Conservation (phyloP, 2,888 invertebrate genomes). For the Perithous albicinctus region DNA sequence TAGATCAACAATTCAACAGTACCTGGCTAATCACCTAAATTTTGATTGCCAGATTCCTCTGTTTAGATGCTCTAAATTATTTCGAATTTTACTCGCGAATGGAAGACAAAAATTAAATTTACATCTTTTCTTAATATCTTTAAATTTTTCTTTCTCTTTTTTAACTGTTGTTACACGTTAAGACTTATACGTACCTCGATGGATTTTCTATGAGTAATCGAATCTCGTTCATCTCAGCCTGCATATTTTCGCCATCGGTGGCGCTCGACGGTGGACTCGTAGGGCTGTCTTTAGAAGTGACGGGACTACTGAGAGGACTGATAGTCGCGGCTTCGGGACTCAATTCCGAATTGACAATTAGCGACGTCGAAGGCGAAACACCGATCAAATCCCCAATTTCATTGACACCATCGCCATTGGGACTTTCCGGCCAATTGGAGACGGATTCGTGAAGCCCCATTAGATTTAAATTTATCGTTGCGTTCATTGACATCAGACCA, state of each 20-base stretch:
- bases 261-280: constrained; percentile 79
- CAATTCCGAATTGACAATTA: constrained; percentile 74
- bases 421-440: constrained; percentile 54
- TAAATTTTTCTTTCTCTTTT: too few relatives aligned
- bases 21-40: too few relatives aligned
- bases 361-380: constrained; percentile 70
- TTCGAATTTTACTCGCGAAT: too few relatives aligned
- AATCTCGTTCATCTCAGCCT: constrained; percentile 38
- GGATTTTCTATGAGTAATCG: constrained; percentile 30
- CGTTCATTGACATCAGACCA: constrained; percentile 17
- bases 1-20: too few relatives aligned
- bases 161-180: too few relatives aligned
- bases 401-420: constrained; percentile 66
- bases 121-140: too few relatives aligned
- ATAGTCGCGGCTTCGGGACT: constrained; percentile 76
- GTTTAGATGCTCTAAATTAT: too few relatives aligned
- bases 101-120: too few relatives aligned
- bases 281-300: constrained; percentile 86
- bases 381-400: constrained; percentile 63
- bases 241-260: constrained; percentile 45
- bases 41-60: too few relatives aligned
- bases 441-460: constrained; percentile 14
- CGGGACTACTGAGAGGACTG: constrained; percentile 76
- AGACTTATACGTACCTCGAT: constrained; percentile 33
- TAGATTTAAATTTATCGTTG: constrained; percentile 40